These are phyloP conservation scores for Phrynosoma blainvillii DNA, from an alignment of 2,113 vertebrate species.

Conservation along the genomic window DNA sequence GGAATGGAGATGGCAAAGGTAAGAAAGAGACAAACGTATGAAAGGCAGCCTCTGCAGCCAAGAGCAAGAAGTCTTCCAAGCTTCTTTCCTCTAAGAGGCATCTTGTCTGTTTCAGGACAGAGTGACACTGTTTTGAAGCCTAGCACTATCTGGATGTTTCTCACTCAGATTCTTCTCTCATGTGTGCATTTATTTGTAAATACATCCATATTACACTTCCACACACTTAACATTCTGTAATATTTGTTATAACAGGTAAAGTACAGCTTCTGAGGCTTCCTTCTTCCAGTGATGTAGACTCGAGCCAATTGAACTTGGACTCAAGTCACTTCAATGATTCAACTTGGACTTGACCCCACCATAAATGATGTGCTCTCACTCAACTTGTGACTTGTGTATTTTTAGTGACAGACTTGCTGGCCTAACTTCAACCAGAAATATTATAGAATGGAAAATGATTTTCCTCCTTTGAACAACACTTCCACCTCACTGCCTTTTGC, in stretches of 20 bases:
- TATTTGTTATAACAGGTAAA: neutral
- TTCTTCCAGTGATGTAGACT: too few species aligned
- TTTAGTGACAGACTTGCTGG: too few species aligned
- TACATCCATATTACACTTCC: neutral
- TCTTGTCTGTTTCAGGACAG: neutral
- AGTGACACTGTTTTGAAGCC: neutral
- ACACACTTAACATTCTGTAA: neutral
- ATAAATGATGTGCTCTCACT: too few species aligned
- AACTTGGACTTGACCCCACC: too few species aligned
- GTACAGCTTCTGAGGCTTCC: neutral
- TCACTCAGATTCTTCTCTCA: too few species aligned
- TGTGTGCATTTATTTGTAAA: neutral
- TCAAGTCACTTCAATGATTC: too few species aligned
- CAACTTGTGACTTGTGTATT: too few species aligned
- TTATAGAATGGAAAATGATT: too few species aligned
- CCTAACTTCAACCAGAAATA: too few species aligned
- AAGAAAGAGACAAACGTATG: neutral
- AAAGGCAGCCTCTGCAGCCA: neutral
- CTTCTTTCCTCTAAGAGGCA: neutral
- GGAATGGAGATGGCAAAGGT: neutral
- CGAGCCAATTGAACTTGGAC: too few species aligned
- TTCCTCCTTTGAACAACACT: too few species aligned
- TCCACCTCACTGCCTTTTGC: too few species aligned
- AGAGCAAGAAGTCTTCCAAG: neutral
- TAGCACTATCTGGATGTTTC: neutral